phyloP scores from a whole-genome alignment of 2,888 invertebrate species.

The Anthophora plumipes region DNA sequence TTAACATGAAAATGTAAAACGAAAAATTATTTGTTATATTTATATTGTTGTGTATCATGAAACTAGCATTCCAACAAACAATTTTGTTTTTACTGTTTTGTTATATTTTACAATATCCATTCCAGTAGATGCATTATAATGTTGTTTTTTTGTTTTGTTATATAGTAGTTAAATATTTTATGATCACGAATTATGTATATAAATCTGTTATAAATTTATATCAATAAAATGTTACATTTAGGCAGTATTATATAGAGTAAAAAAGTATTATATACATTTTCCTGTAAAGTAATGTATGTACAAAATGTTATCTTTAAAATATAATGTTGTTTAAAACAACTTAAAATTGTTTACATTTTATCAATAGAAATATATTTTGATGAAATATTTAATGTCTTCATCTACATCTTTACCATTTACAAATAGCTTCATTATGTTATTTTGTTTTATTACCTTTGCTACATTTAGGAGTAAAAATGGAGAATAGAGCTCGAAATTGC shows the following conservation, averaged over 20 bases:
- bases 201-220: constrained; percentile 13
- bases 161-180: constrained; percentile 20
- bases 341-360: background rate
- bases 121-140: constrained; percentile 31
- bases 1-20: constrained; percentile 26
- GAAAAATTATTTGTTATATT: constrained; percentile 13
- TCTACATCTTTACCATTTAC: background rate
- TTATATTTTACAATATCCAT: constrained; percentile 28
- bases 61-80: constrained; percentile 19
- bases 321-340: constrained; percentile 46
- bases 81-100: constrained; percentile 7
- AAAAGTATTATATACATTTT: constrained; percentile 2
- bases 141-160: constrained; percentile 31
- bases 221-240: constrained; percentile 4
- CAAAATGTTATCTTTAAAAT: constrained; percentile 23
- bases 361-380: constrained; percentile 18
- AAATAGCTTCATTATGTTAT: background rate
- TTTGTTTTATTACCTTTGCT: background rate
- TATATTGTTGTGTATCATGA: constrained; percentile 21
- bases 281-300: constrained; percentile 28
- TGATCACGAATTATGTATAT: constrained; percentile 9
- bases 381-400: background rate
- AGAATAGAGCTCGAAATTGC: constrained; percentile 10
- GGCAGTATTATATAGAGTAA: constrained; percentile 36
- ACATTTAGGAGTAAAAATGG: background rate